phyloP scores from a whole-genome alignment of 2,888 invertebrate species.

The Papilio demoleus region DNA sequence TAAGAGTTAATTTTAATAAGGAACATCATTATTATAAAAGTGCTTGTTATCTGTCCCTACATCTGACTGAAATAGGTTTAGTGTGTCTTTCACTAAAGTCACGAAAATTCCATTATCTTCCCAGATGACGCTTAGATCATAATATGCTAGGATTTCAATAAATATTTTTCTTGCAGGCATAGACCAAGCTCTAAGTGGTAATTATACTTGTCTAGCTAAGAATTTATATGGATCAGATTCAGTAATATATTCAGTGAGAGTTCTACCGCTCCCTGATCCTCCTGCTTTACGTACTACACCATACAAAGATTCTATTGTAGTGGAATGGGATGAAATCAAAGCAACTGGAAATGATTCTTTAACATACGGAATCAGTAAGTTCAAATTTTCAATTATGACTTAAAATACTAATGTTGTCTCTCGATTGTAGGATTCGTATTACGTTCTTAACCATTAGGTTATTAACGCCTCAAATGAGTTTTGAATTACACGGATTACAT shows the following conservation, averaged over 20 bases:
- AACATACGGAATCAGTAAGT: constrained; percentile 72
- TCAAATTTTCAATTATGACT: background rate
- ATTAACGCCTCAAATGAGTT: too few species aligned
- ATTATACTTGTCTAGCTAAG: constrained; percentile 91
- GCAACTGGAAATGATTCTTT: constrained; percentile 62
- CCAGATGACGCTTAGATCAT: too few species aligned
- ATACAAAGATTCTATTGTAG: constrained; percentile 77
- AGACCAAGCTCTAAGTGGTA: constrained; percentile 89
- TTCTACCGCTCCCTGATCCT: constrained; percentile 88
- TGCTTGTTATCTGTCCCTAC: background rate
- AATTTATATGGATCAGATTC: constrained; percentile 94
- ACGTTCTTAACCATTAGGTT: too few species aligned
- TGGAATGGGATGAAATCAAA: constrained; percentile 87
- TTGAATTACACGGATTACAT: background rate
- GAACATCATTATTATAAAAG: too few species aligned
- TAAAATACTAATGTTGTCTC: too few species aligned
- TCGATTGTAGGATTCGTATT: too few species aligned
- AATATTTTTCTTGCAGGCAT: constrained; percentile 77
- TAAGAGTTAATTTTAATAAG: too few species aligned
- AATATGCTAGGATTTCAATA: constrained; percentile 4
- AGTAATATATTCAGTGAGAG: constrained; percentile 89
- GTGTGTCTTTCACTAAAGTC: too few species aligned
- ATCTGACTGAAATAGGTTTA: too few species aligned
- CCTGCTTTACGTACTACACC: constrained; percentile 85
- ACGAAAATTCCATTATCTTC: too few species aligned